A percentile compares a stretch with the other conserved stretches of the same genome.
Evolutionary conservation across 2,113 vertebrate species (phyloP).

Genomic region (Pristiophorus japonicus): DNA sequence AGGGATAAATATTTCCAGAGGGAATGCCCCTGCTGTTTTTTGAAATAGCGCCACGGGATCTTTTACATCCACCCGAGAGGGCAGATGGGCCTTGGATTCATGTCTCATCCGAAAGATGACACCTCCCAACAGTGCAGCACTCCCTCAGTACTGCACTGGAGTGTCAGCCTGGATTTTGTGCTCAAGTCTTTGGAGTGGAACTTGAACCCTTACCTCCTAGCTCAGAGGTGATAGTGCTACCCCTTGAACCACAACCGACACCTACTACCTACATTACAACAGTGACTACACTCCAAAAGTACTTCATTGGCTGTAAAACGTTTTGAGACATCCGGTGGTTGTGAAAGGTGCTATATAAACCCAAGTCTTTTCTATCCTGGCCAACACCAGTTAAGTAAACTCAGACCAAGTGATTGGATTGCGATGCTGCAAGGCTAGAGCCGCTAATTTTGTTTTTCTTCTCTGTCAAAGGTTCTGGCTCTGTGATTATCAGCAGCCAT

Average conservation of each 20-base stretch:
- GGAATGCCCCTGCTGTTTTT: background rate
- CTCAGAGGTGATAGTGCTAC: background rate
- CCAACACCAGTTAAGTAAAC: background rate
- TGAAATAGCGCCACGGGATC: background rate
- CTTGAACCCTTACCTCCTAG: background rate
- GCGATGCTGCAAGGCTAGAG: background rate
- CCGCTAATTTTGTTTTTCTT: background rate
- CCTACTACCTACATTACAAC: too few relatives aligned
- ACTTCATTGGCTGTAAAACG: too few relatives aligned
- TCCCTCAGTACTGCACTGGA: background rate
- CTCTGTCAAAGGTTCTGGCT: background rate
- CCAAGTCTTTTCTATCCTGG: too few relatives aligned
- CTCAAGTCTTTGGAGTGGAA: background rate
- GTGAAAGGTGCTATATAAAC: too few relatives aligned
- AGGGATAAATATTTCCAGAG: background rate
- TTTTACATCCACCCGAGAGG: background rate
- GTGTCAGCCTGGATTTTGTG: too few relatives aligned
- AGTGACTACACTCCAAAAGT: too few relatives aligned
- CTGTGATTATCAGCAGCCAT: background rate
- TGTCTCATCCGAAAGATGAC: background rate
- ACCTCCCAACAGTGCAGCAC: background rate
- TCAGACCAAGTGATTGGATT: background rate
- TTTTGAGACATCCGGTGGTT: too few relatives aligned
- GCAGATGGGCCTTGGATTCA: background rate
- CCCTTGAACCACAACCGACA: background rate